phyloP scores from a whole-genome alignment of 2,888 invertebrate genomes.

The Pseudolycoriella hygida region DNA sequence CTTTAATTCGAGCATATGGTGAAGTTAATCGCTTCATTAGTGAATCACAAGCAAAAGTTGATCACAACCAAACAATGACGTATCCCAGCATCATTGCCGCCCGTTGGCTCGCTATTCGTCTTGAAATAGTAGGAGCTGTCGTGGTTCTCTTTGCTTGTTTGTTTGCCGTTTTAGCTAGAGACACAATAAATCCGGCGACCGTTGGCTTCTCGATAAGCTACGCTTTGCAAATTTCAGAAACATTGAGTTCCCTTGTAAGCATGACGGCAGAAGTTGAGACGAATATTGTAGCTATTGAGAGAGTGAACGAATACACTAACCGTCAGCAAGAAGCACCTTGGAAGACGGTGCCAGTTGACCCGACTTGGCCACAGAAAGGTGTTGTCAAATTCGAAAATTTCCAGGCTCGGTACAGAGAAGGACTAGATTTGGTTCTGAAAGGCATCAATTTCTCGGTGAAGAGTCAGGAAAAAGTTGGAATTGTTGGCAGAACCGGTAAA shows the following conservation, averaged over 20 bases:
- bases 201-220: constrained; percentile 35
- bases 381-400: constrained; percentile 63
- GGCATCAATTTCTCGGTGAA: constrained; percentile 59
- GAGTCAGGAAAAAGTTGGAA: constrained; percentile 78
- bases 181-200: constrained; percentile 22
- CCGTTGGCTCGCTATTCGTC: constrained; percentile 28
- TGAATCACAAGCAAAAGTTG: constrained; percentile 34
- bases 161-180: constrained; percentile 32
- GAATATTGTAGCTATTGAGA: constrained; percentile 40
- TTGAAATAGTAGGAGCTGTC: constrained; percentile 35
- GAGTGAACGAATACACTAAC: constrained; percentile 37
- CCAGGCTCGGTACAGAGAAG: constrained; percentile 72
- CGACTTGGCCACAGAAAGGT: constrained; percentile 67
- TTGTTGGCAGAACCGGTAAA: constrained; percentile 78
- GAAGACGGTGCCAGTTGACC: constrained; percentile 27
- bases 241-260: constrained; percentile 37
- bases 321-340: constrained; percentile 20
- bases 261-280: constrained; percentile 38
- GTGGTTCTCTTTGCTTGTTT: constrained; percentile 37
- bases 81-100: constrained; percentile 34
- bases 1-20: constrained; percentile 32
- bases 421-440: constrained; percentile 68
- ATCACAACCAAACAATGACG: constrained; percentile 33
- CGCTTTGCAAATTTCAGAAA: constrained; percentile 30
- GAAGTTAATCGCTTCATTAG: constrained; percentile 27